Percentiles rank a stretch among this genome's conserved stretches.
phyloP scores from a whole-genome alignment of 2,113 vertebrate genomes.

The Donacobius atricapilla region DNA sequence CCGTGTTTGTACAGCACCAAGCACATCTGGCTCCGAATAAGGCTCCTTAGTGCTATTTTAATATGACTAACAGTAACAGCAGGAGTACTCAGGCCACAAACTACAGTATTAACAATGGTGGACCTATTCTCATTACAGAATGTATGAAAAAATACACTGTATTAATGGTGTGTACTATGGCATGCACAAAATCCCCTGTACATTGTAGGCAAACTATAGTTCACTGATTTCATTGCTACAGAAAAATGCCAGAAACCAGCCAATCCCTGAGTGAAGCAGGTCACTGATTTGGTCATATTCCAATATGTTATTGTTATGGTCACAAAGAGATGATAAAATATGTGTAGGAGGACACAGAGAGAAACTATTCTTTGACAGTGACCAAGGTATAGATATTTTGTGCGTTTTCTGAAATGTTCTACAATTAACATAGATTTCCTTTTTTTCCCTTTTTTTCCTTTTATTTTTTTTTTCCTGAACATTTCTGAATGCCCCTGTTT shows the following conservation, averaged over 20 bases:
- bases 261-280: not conserved
- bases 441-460: rapidly evolving
- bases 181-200: not conserved
- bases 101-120: not conserved
- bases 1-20: not conserved
- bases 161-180: not conserved
- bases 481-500: not conserved
- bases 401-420: not conserved
- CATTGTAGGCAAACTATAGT: not conserved
- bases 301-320: not conserved
- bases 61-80: not conserved
- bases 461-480: not conserved
- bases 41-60: not conserved
- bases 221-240: not conserved
- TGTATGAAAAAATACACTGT: not conserved
- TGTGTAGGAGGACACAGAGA: not conserved
- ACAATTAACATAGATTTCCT: not conserved
- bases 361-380: not conserved
- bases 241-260: not conserved
- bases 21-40: not conserved
- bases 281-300: not conserved
- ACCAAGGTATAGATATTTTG: not conserved
- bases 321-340: not conserved
- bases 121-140: not conserved
- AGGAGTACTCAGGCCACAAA: not conserved